phyloP scores from a whole-genome alignment of 2,113 vertebrate species.

The Pelecanoides urinatrix region DNA sequence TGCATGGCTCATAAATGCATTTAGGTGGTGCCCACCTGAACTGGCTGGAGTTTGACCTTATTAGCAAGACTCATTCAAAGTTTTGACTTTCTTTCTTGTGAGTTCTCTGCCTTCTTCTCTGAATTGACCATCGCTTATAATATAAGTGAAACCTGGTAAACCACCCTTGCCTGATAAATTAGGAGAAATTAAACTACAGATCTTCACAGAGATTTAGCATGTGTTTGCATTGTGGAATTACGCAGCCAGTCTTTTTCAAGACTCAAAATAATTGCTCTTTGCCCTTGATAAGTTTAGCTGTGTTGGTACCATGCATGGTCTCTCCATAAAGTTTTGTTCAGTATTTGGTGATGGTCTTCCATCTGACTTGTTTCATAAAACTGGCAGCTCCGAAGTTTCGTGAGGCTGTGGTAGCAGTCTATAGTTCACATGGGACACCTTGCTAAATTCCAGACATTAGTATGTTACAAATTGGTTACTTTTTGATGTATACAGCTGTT shows the following conservation, averaged over 20 bases:
- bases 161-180: not conserved
- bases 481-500: not conserved
- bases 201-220: not conserved
- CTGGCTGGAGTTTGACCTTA: not conserved
- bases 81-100: not conserved
- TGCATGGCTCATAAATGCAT: not conserved
- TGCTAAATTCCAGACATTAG: not conserved
- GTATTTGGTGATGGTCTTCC: not conserved
- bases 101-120: not conserved
- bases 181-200: not conserved
- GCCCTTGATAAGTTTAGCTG: not conserved
- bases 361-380: not conserved
- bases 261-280: not conserved
- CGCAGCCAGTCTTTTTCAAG: not conserved
- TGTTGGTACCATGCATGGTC: not conserved
- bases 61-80: not conserved
- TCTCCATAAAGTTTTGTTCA: not conserved
- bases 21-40: not conserved
- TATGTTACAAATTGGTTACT: not conserved
- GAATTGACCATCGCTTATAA: not conserved
- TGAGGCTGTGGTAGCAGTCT: not conserved
- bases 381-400: not conserved
- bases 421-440: fast-evolving
- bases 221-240: not conserved
- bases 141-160: not conserved